Conservation (phyloP, 2,888 invertebrate genomes). For the Arge pagana region DNA sequence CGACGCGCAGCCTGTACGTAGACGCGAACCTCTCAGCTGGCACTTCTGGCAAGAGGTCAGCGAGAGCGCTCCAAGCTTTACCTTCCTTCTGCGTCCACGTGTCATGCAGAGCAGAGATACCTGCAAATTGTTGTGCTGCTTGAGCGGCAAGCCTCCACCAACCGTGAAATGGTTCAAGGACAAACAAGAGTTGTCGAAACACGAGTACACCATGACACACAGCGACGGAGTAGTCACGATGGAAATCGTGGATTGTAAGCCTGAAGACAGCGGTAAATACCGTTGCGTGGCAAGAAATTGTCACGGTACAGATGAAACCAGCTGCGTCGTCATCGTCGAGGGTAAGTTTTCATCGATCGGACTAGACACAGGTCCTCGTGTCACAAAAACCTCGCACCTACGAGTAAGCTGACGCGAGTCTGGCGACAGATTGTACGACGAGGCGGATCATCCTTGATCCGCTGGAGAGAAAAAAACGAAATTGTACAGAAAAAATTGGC, state of each 20-base stretch:
- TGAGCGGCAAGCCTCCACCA: conserved; percentile 93
- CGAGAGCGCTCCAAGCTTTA: conserved; percentile 94
- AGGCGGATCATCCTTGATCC: too few relatives aligned
- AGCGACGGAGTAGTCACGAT: conserved; percentile 96
- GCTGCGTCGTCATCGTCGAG: conserved; percentile 94
- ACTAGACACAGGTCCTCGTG: background rate
- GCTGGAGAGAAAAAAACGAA: too few relatives aligned
- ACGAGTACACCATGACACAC: conserved; percentile 88
- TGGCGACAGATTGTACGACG: too few relatives aligned
- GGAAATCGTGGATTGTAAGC: conserved; percentile 93
- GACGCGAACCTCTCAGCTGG: conserved; percentile 82
- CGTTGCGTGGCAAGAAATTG: conserved; percentile 90
- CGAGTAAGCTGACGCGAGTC: background rate
- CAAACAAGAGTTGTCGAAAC: conserved; percentile 85
- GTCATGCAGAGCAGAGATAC: conserved; percentile 96
- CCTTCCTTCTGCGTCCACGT: conserved; percentile 97
- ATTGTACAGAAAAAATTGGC: too few relatives aligned
- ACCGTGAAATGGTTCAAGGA: conserved; percentile 94
- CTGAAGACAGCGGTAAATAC: conserved; percentile 96
- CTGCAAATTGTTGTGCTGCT: conserved; percentile 96
- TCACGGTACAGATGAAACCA: conserved; percentile 94
- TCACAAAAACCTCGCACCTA: conserved; percentile 1
- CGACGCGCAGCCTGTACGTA: conserved; percentile 72
- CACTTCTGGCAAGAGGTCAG: conserved; percentile 92
- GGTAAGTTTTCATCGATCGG: conserved; percentile 69